Percentiles rank a stretch among this genome's conserved stretches.
Conservation (phyloP, 2,888 invertebrate species). For the Sinotaia quadrata region DNA sequence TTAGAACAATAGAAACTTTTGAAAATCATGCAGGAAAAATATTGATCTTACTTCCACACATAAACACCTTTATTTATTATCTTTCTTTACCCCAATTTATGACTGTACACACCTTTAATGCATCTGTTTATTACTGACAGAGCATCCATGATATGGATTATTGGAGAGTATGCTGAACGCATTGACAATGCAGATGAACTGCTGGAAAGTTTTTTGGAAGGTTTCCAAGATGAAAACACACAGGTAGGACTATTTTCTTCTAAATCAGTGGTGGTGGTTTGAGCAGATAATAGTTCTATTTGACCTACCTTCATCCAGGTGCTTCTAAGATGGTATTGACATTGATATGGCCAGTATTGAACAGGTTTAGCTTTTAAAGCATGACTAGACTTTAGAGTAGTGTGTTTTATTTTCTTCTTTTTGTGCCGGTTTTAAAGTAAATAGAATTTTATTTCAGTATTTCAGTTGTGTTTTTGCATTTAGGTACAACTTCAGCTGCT, state of each 20-base stretch:
- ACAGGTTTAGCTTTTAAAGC: conserved; percentile 1
- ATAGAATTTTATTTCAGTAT: background rate
- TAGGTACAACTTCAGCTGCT: conserved; percentile 90
- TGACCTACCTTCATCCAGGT: too few relatives aligned
- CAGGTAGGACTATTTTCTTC: too few relatives aligned
- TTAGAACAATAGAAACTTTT: too few relatives aligned
- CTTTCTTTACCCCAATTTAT: background rate
- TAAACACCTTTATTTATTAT: background rate
- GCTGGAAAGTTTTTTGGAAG: conserved; percentile 97
- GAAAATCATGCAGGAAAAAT: background rate
- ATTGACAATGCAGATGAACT: conserved; percentile 99
- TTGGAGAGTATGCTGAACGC: conserved; percentile 98
- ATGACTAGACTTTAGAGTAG: background rate
- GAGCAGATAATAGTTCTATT: too few relatives aligned
- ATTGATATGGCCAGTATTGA: too few relatives aligned
- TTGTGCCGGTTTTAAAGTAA: background rate
- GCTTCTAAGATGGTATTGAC: too few relatives aligned
- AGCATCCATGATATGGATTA: conserved; percentile 93
- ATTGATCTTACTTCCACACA: background rate
- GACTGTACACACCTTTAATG: too few relatives aligned
- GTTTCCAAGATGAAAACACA: conserved; percentile 96
- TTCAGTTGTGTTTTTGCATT: background rate
- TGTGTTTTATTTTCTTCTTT: background rate
- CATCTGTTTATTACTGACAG: too few relatives aligned
- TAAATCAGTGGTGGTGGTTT: too few relatives aligned